phyloP scores from a whole-genome alignment of 2,113 vertebrate species.

The Pollimyrus isidori region DNA sequence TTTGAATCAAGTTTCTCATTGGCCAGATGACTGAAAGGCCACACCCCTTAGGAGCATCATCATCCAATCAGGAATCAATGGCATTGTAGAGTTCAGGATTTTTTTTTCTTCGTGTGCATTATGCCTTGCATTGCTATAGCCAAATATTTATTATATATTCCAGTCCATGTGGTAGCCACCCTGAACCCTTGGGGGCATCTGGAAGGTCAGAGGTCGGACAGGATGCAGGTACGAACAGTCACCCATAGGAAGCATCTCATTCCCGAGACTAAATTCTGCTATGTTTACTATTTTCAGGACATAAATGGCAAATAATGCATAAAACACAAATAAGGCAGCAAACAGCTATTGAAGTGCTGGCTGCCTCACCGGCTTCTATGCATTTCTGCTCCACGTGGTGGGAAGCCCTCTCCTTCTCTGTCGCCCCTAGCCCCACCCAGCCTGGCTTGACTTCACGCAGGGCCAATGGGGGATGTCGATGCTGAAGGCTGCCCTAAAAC shows the following conservation, averaged over 20 bases:
- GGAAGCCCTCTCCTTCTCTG: background rate
- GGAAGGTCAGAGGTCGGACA: background rate
- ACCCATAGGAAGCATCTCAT: background rate
- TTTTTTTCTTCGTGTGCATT: background rate
- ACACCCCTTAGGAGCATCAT: background rate
- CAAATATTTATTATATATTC: conserved; percentile 1
- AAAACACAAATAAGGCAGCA: background rate
- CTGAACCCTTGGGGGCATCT: background rate
- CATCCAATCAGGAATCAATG: background rate
- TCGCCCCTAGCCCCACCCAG: background rate
- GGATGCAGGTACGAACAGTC: background rate
- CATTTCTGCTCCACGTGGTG: background rate
- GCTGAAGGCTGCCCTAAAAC: background rate
- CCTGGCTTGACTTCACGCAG: background rate
- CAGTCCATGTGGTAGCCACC: background rate
- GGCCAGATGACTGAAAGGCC: background rate
- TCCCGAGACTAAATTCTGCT: background rate
- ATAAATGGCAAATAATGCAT: background rate
- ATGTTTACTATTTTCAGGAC: background rate
- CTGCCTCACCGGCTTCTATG: background rate
- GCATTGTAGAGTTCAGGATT: background rate
- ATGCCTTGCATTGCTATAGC: background rate
- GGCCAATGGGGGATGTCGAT: background rate
- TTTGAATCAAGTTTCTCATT: background rate
- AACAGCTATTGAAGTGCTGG: background rate